Base-by-base conservation (phyloP, 2,113 vertebrate species). In the Lepidothrix coronata region DNA sequence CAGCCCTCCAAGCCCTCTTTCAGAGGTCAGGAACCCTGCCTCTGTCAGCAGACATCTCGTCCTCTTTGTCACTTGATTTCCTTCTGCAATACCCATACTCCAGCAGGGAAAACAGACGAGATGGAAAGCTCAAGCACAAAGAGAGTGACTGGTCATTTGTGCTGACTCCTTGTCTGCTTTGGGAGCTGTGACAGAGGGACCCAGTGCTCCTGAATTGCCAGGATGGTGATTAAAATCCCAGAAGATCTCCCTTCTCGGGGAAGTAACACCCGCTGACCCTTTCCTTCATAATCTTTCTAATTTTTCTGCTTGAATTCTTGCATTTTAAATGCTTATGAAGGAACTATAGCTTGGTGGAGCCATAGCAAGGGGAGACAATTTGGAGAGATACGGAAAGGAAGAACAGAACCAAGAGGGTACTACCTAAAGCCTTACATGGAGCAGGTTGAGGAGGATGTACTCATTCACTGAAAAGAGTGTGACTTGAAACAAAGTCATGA, bases 401-500 rank as follows among this genome's bases (percentile, higher is more conserved):
- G 23, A 65, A 30, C 35, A 90, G 73, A 89, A 90, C 43, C 23
- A 72, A 63, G 52, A 0, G 1, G 66, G 24, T 59, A 44, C 35
- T 78, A 75, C 77, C 41, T 65, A 66, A 81, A 90, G 61, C 95
- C 98, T 99, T 97, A 99, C 99, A 58, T 99, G 98, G n/a, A 99
- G 98, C 51, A 99, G 90, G 9, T 82, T 15, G 52, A 99, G 98
- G 81, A 99, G 98, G 95, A 99, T 98, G 96, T 95, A 99, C 83
- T 99, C 99, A 2, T 99, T 99, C 93, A 99, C 98, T 1, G 99
- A 87, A 48, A 98, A 99, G 70, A 99, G 98, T 0, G 99, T 99
- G 89, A 99, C 91, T 90, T 99, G 99, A 95, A 99, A 99, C 58
- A 99, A 97, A 11, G 99, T 99, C 98, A 99, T 98, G 59, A 99